Evolutionary conservation across 2,797 vertebrate genomes (phyloP).

Genomic region (Poecile montanus): DNA sequence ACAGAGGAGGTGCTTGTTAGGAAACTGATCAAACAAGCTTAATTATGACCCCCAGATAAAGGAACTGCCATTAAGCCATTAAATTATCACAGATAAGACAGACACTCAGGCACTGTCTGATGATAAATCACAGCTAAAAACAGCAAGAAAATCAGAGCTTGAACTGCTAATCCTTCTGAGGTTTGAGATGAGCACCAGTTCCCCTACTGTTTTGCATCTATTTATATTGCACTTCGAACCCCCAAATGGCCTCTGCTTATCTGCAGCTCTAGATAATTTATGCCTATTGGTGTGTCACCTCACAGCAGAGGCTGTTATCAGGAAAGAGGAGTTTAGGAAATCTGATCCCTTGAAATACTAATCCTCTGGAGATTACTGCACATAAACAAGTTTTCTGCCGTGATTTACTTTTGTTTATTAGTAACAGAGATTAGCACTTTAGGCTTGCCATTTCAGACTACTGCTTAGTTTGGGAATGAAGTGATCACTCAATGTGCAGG

Average conservation of each 20-base stretch:
- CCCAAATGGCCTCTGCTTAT: conserved; percentile 76
- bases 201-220: conserved; percentile 76
- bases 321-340: conserved; percentile 71
- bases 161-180: conserved; percentile 76
- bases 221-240: conserved; percentile 73
- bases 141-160: conserved; percentile 71
- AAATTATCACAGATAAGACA: conserved; percentile 77
- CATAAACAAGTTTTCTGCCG: conserved; percentile 63
- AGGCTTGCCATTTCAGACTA: conserved; percentile 66
- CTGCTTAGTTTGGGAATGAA: conserved; percentile 65
- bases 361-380: conserved; percentile 72
- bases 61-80: conserved; percentile 75
- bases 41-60: conserved; percentile 80
- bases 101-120: conserved; percentile 68
- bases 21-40: conserved; percentile 76
- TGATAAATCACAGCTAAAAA: conserved; percentile 75
- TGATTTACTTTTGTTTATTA: conserved; percentile 76
- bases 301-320: conserved; percentile 72
- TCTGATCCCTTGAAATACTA: conserved; percentile 77
- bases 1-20: conserved; percentile 71
- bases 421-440: conserved; percentile 64
- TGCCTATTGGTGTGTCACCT: conserved; percentile 76
- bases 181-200: conserved; percentile 69
- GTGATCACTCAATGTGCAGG: conserved; percentile 54
- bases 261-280: conserved; percentile 79